Conservation (phyloP, 2,113 vertebrate genomes). For the Caracal caracal region DNA sequence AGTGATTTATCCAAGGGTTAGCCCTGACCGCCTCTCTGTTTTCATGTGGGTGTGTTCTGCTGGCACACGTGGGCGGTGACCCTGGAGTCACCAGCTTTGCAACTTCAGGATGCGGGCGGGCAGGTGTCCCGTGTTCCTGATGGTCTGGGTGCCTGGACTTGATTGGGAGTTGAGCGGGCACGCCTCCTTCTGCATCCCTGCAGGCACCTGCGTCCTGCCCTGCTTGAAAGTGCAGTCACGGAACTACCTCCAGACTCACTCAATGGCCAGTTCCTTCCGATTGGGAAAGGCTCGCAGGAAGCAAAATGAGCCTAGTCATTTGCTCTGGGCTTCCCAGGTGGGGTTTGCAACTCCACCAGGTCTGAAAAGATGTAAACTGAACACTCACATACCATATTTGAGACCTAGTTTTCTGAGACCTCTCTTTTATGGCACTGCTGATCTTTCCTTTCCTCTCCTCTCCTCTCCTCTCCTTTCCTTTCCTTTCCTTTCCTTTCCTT, state of each 20-base stretch:
- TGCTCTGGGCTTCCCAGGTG: not conserved
- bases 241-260: not conserved
- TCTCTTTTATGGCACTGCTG: not conserved
- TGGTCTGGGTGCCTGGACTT: not conserved
- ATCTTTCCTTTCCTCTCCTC: too few relatives aligned
- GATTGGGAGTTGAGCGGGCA: not conserved
- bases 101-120: not conserved
- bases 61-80: fast-evolving
- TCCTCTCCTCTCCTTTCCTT: not conserved
- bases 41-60: not conserved
- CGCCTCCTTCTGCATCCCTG: not conserved
- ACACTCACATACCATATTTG: not conserved
- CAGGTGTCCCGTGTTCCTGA: not conserved
- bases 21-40: not conserved
- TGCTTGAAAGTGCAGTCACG: not conserved
- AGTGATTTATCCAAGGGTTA: not conserved
- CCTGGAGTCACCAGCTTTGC: not conserved
- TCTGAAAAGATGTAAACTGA: not conserved
- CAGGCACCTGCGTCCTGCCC: not conserved
- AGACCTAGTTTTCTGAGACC: not conserved
- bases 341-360: too few relatives aligned
- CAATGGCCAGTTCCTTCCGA: not conserved
- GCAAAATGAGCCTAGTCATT: not conserved
- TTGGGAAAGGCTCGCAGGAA: not conserved
- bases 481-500: not conserved